phyloP scores from a whole-genome alignment of 92 coral and sea anemone species.

The Palythoa heliodiscus region DNA sequence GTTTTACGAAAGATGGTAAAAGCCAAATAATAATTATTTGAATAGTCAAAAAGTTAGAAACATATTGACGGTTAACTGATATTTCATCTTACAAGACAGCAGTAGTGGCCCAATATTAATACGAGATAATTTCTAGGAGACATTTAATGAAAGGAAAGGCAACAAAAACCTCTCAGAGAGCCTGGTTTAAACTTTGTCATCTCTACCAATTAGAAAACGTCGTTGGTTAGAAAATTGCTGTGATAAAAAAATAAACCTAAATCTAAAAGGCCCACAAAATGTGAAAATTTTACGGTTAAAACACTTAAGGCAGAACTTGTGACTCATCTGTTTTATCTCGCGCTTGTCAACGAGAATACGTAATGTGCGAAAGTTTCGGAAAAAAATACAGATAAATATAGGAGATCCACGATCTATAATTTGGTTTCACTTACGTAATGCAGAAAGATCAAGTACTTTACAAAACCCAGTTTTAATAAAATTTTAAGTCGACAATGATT shows the following conservation, averaged over 20 bases:
- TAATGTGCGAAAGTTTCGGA: background rate
- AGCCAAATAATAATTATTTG: background rate
- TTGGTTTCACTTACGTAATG: conserved; percentile 31
- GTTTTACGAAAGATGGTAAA: background rate
- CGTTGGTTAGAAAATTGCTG: background rate
- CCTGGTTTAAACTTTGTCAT: background rate
- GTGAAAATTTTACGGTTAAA: background rate
- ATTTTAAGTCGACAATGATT: background rate
- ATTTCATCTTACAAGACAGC: background rate
- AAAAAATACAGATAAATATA: background rate
- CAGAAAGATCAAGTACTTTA: conserved; percentile 18
- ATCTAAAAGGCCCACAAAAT: background rate
- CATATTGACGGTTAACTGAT: background rate
- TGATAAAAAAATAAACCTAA: background rate
- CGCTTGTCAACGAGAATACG: background rate
- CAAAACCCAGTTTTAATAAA: conserved; percentile 17
- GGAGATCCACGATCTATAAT: background rate
- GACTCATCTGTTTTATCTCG: background rate
- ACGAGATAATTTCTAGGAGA: background rate
- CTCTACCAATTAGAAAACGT: background rate
- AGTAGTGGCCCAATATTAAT: background rate
- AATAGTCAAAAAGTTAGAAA: background rate
- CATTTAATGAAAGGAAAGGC: background rate
- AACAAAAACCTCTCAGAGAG: background rate
- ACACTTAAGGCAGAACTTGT: background rate